Base-by-base conservation (phyloP, 1,140 invertebrate species). In the Drosophila tsacasi region DNA sequence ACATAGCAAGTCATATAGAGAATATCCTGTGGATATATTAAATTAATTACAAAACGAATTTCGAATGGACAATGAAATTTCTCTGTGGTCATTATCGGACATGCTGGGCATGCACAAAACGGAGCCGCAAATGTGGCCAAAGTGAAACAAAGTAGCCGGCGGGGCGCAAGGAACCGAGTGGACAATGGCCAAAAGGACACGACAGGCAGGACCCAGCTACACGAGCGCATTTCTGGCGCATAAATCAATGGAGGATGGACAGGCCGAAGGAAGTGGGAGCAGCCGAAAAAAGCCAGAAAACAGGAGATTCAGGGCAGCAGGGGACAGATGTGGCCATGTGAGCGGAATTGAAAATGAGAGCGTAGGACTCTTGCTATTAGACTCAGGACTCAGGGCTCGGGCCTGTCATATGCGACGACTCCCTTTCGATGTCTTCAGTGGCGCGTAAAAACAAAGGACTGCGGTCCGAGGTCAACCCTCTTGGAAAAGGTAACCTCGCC, bases 11-110 rank as follows among this genome's bases (percentile, higher is more conserved):
- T 32, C 44, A 73, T 76, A 59, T 54, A 52, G 69, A 74, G 69
- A 57, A 59, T 58, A 76, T 76, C 55, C 74, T 76, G 55, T 65
- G 61, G 75, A 71, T 90, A 81, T 90, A 89, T 89, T 89, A 84
- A 87, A 90, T 87, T 87, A 87, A 87, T 87, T 87, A 87, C 84
- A 84, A 79, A 78, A 87, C 84, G 84, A 90, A 90, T 79, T 83
- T 64, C 81, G 81, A 84, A 87, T 90, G 85, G 84, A 89, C 84
- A 87, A 87, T 84, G 84, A 81, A 87, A 90, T 87, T 62, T 78
- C 74, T 76, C 77, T 89, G 69, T 84, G 84, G 81, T 90, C 73
- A 87, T 87, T 87, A 89, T 84, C 85, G 76, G 81, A 81, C 85
- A 87, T 87, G 84, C 78, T 65, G 69, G 68, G 84, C 84, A 87